Conservation (phyloP, 2,113 vertebrate species). For the Pteruthius melanotis region DNA sequence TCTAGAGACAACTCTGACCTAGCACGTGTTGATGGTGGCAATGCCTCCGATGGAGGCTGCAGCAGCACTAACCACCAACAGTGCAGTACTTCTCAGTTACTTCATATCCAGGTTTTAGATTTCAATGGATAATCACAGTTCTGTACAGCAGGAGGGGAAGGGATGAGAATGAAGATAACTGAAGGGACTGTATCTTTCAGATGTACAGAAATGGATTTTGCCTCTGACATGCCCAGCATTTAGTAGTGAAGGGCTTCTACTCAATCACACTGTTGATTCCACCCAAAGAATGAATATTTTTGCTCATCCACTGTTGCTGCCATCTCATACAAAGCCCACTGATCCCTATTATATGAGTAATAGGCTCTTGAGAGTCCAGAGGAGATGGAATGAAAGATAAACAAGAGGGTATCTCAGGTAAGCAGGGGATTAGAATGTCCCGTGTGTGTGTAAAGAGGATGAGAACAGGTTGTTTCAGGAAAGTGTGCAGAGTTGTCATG, state of each 20-base stretch:
- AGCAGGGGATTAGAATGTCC: neutral
- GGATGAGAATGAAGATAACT: neutral
- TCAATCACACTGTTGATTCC: neutral
- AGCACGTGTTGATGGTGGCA: rapidly evolving
- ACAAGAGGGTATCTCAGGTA: neutral
- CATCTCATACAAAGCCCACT: neutral
- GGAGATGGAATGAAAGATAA: neutral
- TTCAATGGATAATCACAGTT: neutral
- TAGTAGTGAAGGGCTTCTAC: neutral
- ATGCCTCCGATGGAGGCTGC: rapidly evolving
- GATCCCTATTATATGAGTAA: neutral
- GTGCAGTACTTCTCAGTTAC: neutral
- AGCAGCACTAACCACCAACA: neutral
- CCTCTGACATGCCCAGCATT: neutral
- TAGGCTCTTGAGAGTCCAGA: neutral
- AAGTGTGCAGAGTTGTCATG: neutral
- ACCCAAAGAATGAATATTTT: neutral
- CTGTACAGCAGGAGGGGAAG: neutral
- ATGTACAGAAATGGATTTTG: rapidly evolving
- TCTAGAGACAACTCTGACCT: neutral
- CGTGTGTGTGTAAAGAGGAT: neutral
- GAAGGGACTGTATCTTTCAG: neutral
- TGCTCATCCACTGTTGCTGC: neutral
- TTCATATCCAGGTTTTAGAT: neutral
- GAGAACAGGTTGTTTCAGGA: neutral